These are phyloP conservation scores for Diplodus sargus DNA, from an alignment of 2,797 vertebrate species.

Conservation along the genomic window DNA sequence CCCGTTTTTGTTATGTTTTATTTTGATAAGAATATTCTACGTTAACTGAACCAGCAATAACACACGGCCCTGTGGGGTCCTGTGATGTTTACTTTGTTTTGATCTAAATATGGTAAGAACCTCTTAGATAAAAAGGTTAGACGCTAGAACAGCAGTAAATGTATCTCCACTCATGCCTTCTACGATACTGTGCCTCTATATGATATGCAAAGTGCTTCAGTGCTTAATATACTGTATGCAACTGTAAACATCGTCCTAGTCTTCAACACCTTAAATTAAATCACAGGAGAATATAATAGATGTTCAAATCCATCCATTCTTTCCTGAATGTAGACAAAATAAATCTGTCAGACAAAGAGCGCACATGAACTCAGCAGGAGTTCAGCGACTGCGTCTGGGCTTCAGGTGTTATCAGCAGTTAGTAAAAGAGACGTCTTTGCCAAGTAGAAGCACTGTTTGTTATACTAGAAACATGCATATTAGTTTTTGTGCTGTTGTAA, in stretches of 20 bases:
- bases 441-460: slow-evolving; percentile 68
- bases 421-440: slow-evolving; percentile 53
- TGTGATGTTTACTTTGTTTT: slow-evolving; percentile 72
- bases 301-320: slow-evolving; percentile 34
- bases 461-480: slow-evolving; percentile 45
- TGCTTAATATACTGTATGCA: slow-evolving; percentile 71
- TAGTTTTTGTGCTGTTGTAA: slow-evolving; percentile 41
- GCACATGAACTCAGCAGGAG: slow-evolving; percentile 47
- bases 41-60: slow-evolving; percentile 77
- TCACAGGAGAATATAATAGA: slow-evolving; percentile 19
- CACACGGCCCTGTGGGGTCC: slow-evolving; percentile 54
- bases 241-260: slow-evolving; percentile 61
- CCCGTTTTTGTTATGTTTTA: slow-evolving; percentile 72
- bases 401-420: slow-evolving; percentile 51
- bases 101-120: slow-evolving; percentile 47
- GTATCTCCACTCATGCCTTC: slow-evolving; percentile 73
- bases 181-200: slow-evolving; percentile 80
- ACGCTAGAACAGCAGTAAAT: slow-evolving; percentile 66
- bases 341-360: slow-evolving; percentile 16
- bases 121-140: slow-evolving; percentile 40
- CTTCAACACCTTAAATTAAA: slow-evolving; percentile 21
- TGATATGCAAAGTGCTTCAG: slow-evolving; percentile 76
- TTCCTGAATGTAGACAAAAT: slow-evolving; percentile 17
- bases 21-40: slow-evolving; percentile 68
- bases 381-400: slow-evolving; percentile 39